A percentile compares a stretch with the other conserved stretches of the same genome.
phyloP scores from a whole-genome alignment of 2,797 vertebrate genomes.

The Notoglanidium macrostoma region DNA sequence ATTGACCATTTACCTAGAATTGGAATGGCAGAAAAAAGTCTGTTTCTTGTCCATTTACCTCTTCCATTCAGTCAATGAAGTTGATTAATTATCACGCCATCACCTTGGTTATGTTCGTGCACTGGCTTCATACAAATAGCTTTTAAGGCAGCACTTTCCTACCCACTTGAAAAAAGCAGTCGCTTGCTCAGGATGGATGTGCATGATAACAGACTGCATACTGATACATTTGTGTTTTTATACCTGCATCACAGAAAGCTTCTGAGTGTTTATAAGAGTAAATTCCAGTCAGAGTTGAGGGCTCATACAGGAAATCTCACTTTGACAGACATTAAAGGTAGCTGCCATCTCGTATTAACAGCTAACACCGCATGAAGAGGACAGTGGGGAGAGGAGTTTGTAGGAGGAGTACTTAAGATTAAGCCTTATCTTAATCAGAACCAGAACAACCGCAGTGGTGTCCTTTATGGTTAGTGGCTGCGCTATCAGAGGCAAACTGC shows the following conservation, averaged over 20 bases:
- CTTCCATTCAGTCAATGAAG: constrained; percentile 73
- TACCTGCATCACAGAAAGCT: not conserved
- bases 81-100: constrained; percentile 73
- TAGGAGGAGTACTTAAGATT: not conserved
- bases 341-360: constrained; percentile 61
- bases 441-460: not conserved
- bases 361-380: constrained; percentile 57
- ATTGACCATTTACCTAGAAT: constrained; percentile 43
- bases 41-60: constrained; percentile 55
- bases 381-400: not conserved
- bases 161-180: constrained; percentile 7
- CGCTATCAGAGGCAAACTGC: not conserved
- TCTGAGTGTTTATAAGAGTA: constrained; percentile 3
- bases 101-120: constrained; percentile 69
- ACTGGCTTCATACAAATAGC: constrained; percentile 53
- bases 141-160: constrained; percentile 46
- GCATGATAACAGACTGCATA: constrained; percentile 27
- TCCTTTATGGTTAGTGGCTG: not conserved
- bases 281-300: constrained; percentile 17
- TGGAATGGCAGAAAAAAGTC: constrained; percentile 21
- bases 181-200: constrained; percentile 17
- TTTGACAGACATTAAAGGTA: constrained; percentile 60
- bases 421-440: constrained; percentile 19
- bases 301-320: constrained; percentile 1
- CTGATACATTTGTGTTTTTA: constrained; percentile 18